These are phyloP conservation scores for Sipha maydis DNA, from an alignment of 2,888 invertebrate species.

Conservation along the genomic window DNA sequence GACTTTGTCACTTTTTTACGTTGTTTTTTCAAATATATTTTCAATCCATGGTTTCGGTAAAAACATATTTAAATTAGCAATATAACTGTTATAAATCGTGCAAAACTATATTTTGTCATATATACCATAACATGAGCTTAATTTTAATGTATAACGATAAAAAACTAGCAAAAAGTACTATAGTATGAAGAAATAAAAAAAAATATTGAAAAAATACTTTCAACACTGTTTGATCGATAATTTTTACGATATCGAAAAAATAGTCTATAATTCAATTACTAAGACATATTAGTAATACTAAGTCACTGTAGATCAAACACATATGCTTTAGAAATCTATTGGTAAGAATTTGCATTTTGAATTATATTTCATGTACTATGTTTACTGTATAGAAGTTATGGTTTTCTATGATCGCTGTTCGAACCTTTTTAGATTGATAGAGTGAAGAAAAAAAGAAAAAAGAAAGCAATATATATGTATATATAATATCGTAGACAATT, in stretches of 20 bases:
- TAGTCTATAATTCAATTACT: not conserved
- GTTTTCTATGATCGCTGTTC: not conserved
- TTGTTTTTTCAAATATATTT: too few species aligned
- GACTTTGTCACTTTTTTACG: too few species aligned
- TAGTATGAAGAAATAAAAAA: not conserved
- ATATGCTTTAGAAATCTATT: slow-evolving; percentile 1
- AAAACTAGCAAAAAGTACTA: not conserved
- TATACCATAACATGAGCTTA: not conserved
- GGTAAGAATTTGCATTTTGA: not conserved
- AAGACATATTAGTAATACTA: not conserved
- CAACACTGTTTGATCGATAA: not conserved
- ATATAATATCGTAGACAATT: too few species aligned
- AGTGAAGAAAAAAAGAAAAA: not conserved
- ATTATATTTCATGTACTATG: not conserved
- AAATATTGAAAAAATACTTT: not conserved
- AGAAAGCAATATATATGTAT: too few species aligned
- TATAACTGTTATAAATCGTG: too few species aligned
- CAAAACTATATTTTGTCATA: too few species aligned
- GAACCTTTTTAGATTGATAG: not conserved
- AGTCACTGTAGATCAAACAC: not conserved
- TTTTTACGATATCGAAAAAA: not conserved
- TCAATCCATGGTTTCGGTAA: too few species aligned
- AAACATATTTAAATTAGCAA: too few species aligned
- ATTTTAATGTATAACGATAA: not conserved
- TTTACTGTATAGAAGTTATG: not conserved